phyloP scores from a whole-genome alignment of 1,140 invertebrate genomes.

The Philaenus spumarius region DNA sequence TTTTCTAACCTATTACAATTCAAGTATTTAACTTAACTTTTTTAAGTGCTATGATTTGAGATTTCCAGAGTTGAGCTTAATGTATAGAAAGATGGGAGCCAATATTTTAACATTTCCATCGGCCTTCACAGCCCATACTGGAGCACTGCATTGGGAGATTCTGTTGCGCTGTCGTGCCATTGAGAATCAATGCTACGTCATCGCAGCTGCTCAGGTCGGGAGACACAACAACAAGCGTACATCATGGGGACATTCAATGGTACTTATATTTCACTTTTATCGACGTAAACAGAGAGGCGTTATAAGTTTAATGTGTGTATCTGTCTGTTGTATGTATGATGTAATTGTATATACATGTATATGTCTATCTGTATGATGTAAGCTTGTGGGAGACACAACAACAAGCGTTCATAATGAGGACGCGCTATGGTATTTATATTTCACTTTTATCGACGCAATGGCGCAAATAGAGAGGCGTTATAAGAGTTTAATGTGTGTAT shows the following conservation, averaged over 20 bases:
- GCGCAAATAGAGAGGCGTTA: too few relatives aligned
- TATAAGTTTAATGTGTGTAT: too few relatives aligned
- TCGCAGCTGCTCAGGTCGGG: conserved; percentile 92
- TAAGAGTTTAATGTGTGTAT: too few relatives aligned
- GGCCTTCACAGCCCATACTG: conserved; percentile 89
- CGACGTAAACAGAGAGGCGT: neutral
- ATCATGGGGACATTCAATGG: conserved; percentile 89
- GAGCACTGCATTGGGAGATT: conserved; percentile 89
- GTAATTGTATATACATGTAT: too few relatives aligned
- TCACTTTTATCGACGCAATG: too few relatives aligned
- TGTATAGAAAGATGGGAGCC: conserved; percentile 68
- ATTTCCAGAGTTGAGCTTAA: conserved; percentile 80
- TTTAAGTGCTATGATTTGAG: conserved; percentile 87
- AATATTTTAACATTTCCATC: conserved; percentile 90
- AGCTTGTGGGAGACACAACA: too few relatives aligned
- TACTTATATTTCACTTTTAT: conserved; percentile 18
- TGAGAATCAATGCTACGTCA: conserved; percentile 89
- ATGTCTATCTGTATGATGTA: too few relatives aligned
- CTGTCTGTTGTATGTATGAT: too few relatives aligned
- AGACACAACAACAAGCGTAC: conserved; percentile 77
- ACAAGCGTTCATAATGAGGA: too few relatives aligned
- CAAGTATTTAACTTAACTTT: conserved; percentile 16
- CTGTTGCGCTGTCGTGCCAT: conserved; percentile 71
- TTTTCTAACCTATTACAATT: neutral
- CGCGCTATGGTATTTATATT: too few relatives aligned